A percentile compares a stretch with the other conserved stretches of the same genome.
phyloP scores from a whole-genome alignment of 2,797 vertebrate genomes.

The Danio choprae region DNA sequence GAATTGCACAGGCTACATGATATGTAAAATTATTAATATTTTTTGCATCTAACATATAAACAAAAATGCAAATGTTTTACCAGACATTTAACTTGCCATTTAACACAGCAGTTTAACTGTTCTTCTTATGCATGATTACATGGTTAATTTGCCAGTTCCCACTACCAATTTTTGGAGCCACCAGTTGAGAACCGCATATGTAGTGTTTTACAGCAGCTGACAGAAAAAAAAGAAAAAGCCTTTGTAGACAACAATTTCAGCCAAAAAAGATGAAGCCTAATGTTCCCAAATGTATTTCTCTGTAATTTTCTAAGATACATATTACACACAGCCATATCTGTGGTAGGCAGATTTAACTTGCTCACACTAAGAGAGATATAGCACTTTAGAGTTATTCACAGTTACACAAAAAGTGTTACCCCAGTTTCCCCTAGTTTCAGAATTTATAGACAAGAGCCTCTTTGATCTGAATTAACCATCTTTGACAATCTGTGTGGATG shows the following conservation, averaged over 20 bases:
- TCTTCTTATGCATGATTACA: not conserved
- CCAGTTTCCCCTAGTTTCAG: not conserved
- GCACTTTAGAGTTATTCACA: not conserved
- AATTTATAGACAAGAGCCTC: not conserved
- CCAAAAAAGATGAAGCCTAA: not conserved
- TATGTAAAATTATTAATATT: not conserved
- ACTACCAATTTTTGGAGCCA: not conserved
- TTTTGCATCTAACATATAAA: not conserved
- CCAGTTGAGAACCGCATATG: not conserved
- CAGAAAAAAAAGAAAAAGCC: not conserved
- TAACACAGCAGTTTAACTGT: not conserved
- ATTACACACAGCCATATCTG: not conserved
- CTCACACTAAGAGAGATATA: not conserved
- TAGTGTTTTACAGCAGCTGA: constrained; percentile 10
- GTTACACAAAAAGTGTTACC: not conserved
- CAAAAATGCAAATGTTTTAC: not conserved
- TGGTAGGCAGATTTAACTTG: not conserved
- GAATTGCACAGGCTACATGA: not conserved
- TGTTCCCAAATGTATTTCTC: not conserved
- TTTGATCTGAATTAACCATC: not conserved
- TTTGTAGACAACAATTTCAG: not conserved
- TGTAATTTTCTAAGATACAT: not conserved
- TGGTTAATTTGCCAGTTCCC: not conserved
- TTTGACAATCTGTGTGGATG: not conserved
- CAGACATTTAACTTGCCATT: not conserved